Evolutionary conservation across 2,797 vertebrate genomes (phyloP).

Genomic region (Fundulus diaphanus): DNA sequence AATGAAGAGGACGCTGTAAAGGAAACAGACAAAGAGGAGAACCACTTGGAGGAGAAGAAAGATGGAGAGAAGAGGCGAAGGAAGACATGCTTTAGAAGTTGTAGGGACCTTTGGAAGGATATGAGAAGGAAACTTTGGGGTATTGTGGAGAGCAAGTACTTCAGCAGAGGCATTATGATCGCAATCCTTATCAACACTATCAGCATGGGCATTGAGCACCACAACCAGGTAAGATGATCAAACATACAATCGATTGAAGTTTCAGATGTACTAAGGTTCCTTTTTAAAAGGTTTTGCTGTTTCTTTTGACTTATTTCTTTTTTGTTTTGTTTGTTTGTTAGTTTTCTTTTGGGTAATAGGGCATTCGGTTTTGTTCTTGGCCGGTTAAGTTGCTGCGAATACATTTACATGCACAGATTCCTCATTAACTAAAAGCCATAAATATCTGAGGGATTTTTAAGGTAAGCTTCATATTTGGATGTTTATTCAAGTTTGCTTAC

Average conservation of each 20-base stretch:
- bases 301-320: too few relatives aligned
- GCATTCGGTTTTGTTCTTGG: neutral
- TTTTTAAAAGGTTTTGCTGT: too few relatives aligned
- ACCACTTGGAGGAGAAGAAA: conserved; percentile 70
- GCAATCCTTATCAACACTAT: conserved; percentile 97
- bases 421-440: too few relatives aligned
- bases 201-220: conserved; percentile 98
- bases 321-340: neutral
- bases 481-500: too few relatives aligned
- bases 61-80: conserved; percentile 72
- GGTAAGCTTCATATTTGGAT: too few relatives aligned
- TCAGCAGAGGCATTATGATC: conserved; percentile 96
- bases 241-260: too few relatives aligned
- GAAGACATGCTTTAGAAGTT: conserved; percentile 71
- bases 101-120: conserved; percentile 83
- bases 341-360: neutral
- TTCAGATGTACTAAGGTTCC: too few relatives aligned
- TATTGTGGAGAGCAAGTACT: conserved; percentile 98
- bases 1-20: conserved; percentile 72
- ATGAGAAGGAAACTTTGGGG: conserved; percentile 89
- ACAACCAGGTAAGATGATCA: conserved; percentile 88
- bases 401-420: neutral
- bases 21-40: conserved; percentile 74
- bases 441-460: too few relatives aligned
- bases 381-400: neutral